phyloP scores from a whole-genome alignment of 2,113 vertebrate species.

The Entomyzon cyanotis region DNA sequence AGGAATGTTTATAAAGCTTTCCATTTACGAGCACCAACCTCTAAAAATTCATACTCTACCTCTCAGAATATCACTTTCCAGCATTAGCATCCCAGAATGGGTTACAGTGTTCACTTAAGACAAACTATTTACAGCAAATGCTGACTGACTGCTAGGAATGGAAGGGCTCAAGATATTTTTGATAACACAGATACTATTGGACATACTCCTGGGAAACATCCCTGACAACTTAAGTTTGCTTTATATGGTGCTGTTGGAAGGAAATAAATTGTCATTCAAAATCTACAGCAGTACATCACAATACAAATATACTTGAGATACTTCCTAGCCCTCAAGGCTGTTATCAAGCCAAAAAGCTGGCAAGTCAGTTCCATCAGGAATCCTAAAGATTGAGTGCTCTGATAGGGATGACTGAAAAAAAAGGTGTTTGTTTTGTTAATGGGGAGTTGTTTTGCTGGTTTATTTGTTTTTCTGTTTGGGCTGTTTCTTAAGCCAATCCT shows the following conservation, averaged over 20 bases:
- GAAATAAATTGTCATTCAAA: not conserved
- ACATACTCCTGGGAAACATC: not conserved
- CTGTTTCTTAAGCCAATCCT: not conserved
- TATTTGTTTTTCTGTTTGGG: not conserved
- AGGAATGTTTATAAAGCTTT: conserved; percentile 2
- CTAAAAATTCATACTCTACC: not conserved
- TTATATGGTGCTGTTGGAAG: not conserved
- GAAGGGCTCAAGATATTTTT: not conserved
- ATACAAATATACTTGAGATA: not conserved
- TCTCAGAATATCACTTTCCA: not conserved
- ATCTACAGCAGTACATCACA: not conserved
- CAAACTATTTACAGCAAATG: not conserved
- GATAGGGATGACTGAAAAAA: not conserved
- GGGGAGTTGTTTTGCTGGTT: not conserved
- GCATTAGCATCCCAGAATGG: not conserved
- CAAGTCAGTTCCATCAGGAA: not conserved
- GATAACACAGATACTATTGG: not conserved
- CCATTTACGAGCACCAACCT: not conserved
- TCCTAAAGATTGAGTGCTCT: not conserved
- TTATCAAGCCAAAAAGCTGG: not conserved
- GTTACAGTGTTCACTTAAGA: not conserved
- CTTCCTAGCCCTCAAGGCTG: not conserved
- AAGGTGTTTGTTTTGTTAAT: not conserved
- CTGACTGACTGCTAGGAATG: not conserved
- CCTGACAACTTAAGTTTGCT: not conserved